Evolutionary conservation across 2,888 invertebrate genomes (phyloP), one percentile per base, ranked within the genome.

Genomic region (Lycophotia porphyrea): DNA sequence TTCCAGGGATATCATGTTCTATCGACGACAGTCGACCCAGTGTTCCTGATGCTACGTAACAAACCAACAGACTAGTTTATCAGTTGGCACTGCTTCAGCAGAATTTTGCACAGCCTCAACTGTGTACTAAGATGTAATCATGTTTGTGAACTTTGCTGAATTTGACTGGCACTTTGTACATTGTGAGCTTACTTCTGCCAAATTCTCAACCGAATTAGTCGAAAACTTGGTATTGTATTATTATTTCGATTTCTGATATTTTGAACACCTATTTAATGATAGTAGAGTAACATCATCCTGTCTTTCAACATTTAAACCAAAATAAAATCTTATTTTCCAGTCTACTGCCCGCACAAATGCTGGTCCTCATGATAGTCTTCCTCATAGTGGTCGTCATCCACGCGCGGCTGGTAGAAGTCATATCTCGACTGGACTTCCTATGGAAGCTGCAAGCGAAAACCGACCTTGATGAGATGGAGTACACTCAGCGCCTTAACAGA

Each of bases 391-490:
- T 99, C 27, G 97, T 98, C 49, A 98, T 99, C 93, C 99, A 99
- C 94, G 98, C 99, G 34, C 97, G 99, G 75, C 96, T 99, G 73
- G 98, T 99, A 44, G 99, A 99, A 94, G 97, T 98, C 27, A 99
- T 99, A 27, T 99, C 99, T 0, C 97, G 99, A 42, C 97, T 99
- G 71, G 99, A 99, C 96, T 99, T 99, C 93, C 97, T 99, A 61
- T 99, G 99, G 99, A 99, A 99, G 94, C 98, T 99, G 88, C 99
- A 99, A 95, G 99, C 99, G 0, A 98, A 99, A 92, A 97, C 98
- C 72, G 99, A 99, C 92, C 97, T 99, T 78, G 97, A 97, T 34
- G 99, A 99, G 91, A 99, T 99, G 99, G 98, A 98, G 91, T 98
- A 98, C 90, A 98, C 99, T 21, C 97, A 99, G 88, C 98, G 98